Conservation (phyloP, 2,797 vertebrate species). For the Euphonia xanthogaster region DNA sequence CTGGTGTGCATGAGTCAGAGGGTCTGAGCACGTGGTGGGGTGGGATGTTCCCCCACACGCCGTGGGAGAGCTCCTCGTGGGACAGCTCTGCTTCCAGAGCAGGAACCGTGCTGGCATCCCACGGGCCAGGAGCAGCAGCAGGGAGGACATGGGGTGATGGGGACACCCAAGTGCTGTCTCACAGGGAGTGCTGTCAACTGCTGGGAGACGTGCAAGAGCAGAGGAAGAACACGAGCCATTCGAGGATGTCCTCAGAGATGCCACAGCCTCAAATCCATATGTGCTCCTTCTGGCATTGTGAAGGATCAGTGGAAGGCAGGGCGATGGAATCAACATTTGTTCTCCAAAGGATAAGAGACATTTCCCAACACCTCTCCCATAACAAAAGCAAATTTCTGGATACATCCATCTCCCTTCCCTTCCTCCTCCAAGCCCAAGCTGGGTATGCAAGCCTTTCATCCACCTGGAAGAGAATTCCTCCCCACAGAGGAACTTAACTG, state of each 20-base stretch:
- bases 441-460: not conserved
- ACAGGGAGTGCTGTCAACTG: not conserved
- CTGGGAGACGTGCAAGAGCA: not conserved
- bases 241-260: not conserved
- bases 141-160: fast-evolving
- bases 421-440: not conserved
- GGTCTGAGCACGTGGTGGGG: not conserved
- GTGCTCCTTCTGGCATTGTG: fast-evolving
- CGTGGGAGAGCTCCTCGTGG: not conserved
- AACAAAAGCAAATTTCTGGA: not conserved
- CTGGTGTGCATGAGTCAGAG: not conserved
- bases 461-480: not conserved
- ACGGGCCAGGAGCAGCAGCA: not conserved
- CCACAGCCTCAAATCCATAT: not conserved
- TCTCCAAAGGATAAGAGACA: not conserved
- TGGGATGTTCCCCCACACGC: fast-evolving
- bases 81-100: not conserved
- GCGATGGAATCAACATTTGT: fast-evolving
- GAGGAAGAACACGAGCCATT: not conserved
- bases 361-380: not conserved
- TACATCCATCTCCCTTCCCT: fast-evolving
- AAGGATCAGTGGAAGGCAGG: not conserved
- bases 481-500: not conserved
- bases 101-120: not conserved
- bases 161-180: not conserved